phyloP scores from a whole-genome alignment of 1,140 invertebrate species.

The Megathymus violae region DNA sequence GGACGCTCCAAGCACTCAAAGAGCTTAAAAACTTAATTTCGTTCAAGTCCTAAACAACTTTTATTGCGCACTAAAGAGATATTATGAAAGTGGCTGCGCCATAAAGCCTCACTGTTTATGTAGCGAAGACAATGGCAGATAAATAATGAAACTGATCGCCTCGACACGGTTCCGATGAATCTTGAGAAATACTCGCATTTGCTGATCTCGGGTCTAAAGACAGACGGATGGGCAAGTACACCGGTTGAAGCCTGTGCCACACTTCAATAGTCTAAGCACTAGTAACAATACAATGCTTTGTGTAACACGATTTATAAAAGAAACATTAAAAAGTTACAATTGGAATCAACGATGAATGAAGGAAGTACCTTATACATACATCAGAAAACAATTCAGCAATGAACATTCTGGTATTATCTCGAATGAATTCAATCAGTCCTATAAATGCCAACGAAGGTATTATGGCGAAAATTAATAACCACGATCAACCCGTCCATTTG shows the following conservation, averaged over 20 bases:
- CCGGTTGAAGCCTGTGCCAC: too few relatives aligned
- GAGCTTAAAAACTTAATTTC: constrained; percentile 64
- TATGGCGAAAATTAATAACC: constrained; percentile 19
- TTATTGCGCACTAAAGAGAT: constrained; percentile 64
- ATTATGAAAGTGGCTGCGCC: constrained; percentile 59
- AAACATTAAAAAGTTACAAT: too few relatives aligned
- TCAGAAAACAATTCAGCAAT: too few relatives aligned
- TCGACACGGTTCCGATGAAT: constrained; percentile 41
- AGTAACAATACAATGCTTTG: too few relatives aligned
- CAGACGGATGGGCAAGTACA: too few relatives aligned
- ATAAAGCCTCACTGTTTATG: constrained; percentile 64
- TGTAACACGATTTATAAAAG: too few relatives aligned
- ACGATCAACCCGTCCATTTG: constrained; percentile 16
- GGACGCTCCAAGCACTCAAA: constrained; percentile 4
- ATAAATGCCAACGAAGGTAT: constrained; percentile 9
- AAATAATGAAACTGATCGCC: constrained; percentile 73
- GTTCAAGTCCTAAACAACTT: constrained; percentile 51
- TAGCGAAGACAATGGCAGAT: constrained; percentile 65
- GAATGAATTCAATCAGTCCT: constrained; percentile 24
- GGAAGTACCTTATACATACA: too few relatives aligned
- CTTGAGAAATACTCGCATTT: constrained; percentile 12
- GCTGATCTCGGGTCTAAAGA: constrained; percentile 4
- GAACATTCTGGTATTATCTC: too few relatives aligned
- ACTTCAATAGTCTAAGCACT: too few relatives aligned
- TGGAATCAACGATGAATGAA: too few relatives aligned